These are phyloP conservation scores for Dendronephthya gigantea DNA, from an alignment of 64 coral and sea anemone genomes.

Conservation along the genomic window DNA sequence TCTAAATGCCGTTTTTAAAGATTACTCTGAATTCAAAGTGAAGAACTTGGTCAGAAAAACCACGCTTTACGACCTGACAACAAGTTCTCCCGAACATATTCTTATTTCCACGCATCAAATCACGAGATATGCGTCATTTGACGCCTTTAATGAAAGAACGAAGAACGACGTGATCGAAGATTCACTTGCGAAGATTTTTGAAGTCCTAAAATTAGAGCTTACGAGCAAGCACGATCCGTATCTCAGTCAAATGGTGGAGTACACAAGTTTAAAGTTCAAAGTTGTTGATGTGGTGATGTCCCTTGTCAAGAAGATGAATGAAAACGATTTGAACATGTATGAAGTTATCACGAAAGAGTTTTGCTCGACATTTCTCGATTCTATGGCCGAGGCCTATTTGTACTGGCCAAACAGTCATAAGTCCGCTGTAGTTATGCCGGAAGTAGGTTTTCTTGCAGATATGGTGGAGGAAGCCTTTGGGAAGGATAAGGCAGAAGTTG, in stretches of 20 bases:
- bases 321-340: neutral
- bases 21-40: neutral
- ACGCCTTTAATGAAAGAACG: neutral
- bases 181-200: neutral
- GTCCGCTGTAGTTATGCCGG: neutral
- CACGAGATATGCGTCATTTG: neutral
- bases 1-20: neutral
- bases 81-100: neutral
- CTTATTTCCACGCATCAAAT: neutral
- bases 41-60: neutral
- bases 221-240: neutral
- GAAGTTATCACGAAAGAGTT: neutral
- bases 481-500: neutral
- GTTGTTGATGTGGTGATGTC: slow-evolving; percentile 14
- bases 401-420: slow-evolving; percentile 8
- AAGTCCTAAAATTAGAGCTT: neutral
- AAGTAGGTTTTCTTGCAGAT: neutral
- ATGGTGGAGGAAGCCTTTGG: neutral
- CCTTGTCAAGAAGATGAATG: neutral
- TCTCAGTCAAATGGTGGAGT: neutral
- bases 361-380: neutral
- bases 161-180: neutral
- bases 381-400: neutral
- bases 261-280: neutral
- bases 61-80: neutral